Percentiles rank a stretch among this genome's conserved stretches.
These are phyloP conservation scores for Acanthosepion pharaonis DNA, from an alignment of 2,888 invertebrate species.

Conservation along the genomic window DNA sequence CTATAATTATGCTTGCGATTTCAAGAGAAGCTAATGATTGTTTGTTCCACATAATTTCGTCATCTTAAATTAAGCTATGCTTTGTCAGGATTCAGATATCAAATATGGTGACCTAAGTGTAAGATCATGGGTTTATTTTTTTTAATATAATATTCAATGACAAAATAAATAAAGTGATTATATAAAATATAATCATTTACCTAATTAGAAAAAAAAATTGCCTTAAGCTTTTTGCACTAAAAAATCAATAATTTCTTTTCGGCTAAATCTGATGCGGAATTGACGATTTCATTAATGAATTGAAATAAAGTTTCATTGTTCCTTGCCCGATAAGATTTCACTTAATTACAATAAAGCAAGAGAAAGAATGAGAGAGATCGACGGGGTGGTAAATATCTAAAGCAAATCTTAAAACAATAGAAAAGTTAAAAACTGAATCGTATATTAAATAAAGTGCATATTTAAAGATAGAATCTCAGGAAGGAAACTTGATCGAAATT, in stretches of 20 bases:
- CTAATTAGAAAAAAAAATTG: background rate
- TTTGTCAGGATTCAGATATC: no score
- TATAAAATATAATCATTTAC: background rate
- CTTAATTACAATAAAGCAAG: background rate
- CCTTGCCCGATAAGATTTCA: background rate
- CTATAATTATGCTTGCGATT: no score
- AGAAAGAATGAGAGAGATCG: background rate
- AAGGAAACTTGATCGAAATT: no score
- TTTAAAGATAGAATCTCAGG: no score
- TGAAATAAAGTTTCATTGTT: background rate
- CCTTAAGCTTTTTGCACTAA: background rate
- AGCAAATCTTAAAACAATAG: background rate
- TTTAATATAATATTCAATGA: no score
- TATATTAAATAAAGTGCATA: no score
- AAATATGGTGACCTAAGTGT: no score
- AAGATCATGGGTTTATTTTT: no score
- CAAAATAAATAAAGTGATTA: background rate
- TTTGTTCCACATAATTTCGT: no score
- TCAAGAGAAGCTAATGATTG: no score
- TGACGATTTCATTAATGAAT: background rate
- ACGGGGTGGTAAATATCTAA: background rate
- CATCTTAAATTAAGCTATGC: no score
- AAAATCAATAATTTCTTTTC: background rate
- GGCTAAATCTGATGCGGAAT: background rate
- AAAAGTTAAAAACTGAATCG: no score